phyloP scores from a whole-genome alignment of 2,888 invertebrate genomes.

The Idaea straminata region DNA sequence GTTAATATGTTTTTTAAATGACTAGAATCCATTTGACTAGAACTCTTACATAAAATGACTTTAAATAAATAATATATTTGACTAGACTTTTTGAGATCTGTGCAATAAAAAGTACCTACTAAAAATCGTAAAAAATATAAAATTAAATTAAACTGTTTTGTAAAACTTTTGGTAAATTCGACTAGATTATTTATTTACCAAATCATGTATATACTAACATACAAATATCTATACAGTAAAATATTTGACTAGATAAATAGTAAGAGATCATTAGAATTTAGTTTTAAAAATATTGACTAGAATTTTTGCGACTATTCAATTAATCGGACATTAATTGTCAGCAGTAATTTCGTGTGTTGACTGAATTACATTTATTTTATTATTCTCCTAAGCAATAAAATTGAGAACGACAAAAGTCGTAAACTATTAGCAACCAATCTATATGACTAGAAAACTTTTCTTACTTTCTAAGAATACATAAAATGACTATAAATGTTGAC shows the following conservation, averaged over 20 bases:
- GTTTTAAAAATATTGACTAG: neutral
- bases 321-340: too few relatives aligned
- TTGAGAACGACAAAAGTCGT: too few relatives aligned
- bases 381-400: too few relatives aligned
- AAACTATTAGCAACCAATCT: too few relatives aligned
- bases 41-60: neutral
- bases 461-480: too few relatives aligned
- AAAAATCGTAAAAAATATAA: neutral
- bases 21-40: neutral
- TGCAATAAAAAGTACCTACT: neutral
- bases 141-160: neutral
- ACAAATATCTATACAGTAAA: neutral
- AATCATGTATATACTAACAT: neutral
- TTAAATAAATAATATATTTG: neutral
- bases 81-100: neutral
- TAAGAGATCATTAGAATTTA: neutral
- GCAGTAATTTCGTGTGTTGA: too few relatives aligned
- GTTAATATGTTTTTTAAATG: constrained; percentile 1
- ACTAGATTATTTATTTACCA: neutral
- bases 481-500: too few relatives aligned
- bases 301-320: neutral
- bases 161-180: neutral
- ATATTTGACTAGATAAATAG: neutral
- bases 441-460: too few relatives aligned
- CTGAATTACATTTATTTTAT: too few relatives aligned